Conservation (phyloP, 2,797 vertebrate genomes). For the Carcharodon carcharias region DNA sequence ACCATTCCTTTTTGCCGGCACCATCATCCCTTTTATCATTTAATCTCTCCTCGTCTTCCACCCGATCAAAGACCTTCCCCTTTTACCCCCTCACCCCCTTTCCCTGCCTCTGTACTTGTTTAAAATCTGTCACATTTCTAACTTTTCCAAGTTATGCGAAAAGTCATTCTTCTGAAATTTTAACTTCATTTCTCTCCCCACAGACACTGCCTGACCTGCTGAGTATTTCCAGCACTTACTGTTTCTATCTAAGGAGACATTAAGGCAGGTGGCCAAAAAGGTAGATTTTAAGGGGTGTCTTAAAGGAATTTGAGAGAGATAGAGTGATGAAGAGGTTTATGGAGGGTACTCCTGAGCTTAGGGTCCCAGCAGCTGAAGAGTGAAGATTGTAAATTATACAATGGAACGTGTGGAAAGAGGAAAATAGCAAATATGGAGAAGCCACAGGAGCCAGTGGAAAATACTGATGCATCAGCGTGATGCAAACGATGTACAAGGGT, state of each 20-base stretch:
- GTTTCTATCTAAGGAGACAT: not conserved
- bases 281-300: not conserved
- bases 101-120: not conserved
- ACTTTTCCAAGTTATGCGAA: not conserved
- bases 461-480: not conserved
- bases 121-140: not conserved
- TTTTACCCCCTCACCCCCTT: not conserved
- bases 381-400: not conserved
- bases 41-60: not conserved
- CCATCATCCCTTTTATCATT: too few relatives aligned
- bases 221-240: not conserved
- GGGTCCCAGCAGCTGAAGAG: too few relatives aligned
- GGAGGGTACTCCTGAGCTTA: not conserved
- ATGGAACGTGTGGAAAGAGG: not conserved
- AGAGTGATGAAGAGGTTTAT: not conserved
- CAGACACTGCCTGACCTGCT: not conserved
- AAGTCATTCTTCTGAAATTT: not conserved
- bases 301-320: not conserved
- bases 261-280: not conserved
- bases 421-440: not conserved
- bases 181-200: not conserved
- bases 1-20: not conserved
- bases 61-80: too few relatives aligned
- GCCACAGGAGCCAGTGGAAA: not conserved
- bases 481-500: not conserved